A percentile compares a stretch with the other conserved stretches of the same genome.
These are phyloP conservation scores for Rotaria sp. DNA, from an alignment of 2,888 invertebrate species.

Conservation along the genomic window DNA sequence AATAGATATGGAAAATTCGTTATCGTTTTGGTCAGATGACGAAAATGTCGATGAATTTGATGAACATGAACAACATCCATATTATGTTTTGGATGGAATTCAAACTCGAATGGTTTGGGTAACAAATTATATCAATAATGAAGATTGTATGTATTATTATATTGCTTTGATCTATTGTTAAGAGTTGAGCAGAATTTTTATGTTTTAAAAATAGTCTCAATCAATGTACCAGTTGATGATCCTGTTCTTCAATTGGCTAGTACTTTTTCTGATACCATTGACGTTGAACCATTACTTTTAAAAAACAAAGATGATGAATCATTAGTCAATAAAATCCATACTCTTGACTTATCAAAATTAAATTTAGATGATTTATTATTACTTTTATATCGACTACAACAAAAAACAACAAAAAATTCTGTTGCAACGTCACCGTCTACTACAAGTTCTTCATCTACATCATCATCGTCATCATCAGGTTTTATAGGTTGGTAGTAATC, in stretches of 20 bases:
- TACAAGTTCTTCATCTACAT: neutral
- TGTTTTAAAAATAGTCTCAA: neutral
- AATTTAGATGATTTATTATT: conserved; percentile 11
- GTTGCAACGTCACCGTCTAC: neutral
- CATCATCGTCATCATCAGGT: neutral
- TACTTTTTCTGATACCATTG: neutral
- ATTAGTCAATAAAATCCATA: neutral
- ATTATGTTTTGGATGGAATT: neutral
- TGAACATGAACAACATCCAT: neutral
- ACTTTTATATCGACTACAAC: neutral
- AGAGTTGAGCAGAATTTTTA: neutral
- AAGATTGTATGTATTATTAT: neutral
- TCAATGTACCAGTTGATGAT: neutral
- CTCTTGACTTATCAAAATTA: neutral
- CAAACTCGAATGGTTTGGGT: conserved; percentile 13
- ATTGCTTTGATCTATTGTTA: neutral
- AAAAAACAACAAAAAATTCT: neutral
- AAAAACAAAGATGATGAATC: neutral
- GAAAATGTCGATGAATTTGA: neutral
- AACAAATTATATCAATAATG: neutral
- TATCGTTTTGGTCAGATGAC: neutral
- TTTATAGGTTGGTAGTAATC: neutral
- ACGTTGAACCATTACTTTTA: neutral
- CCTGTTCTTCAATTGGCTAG: neutral
- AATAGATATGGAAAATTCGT: neutral